A percentile compares a stretch with the other conserved stretches of the same genome.
phyloP scores from a whole-genome alignment of 1,140 invertebrate genomes.

The Pseudomyrmex pallidus region DNA sequence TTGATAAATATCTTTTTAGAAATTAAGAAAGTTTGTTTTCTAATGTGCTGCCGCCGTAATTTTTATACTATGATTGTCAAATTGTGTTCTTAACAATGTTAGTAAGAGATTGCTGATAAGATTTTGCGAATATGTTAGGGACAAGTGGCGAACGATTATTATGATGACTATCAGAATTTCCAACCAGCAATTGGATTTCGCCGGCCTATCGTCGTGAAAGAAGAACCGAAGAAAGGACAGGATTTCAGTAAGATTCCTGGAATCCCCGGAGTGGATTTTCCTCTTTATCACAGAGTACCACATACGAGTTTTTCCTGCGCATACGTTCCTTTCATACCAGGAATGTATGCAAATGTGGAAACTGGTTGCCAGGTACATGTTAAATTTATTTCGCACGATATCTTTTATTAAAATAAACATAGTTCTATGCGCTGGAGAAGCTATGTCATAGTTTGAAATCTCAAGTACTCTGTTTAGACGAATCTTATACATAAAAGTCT shows the following conservation, averaged over 20 bases:
- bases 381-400: not conserved
- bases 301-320: conserved; percentile 92
- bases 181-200: conserved; percentile 68
- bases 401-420: not conserved
- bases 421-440: too few species aligned
- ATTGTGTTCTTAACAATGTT: conserved; percentile 2
- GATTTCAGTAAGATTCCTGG: conserved; percentile 93
- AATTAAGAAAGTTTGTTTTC: not conserved
- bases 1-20: not conserved
- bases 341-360: conserved; percentile 95
- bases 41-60: not conserved
- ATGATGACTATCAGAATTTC: conserved; percentile 72
- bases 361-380: conserved; percentile 91
- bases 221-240: conserved; percentile 87
- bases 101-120: not conserved
- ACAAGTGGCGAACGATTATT: conserved; percentile 67
- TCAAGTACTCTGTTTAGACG: too few species aligned
- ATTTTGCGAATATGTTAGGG: conserved; percentile 56
- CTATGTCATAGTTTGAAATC: too few species aligned
- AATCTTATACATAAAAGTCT: too few species aligned
- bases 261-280: conserved; percentile 91
- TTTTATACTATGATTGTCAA: not conserved
- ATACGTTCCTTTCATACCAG: conserved; percentile 90
- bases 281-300: conserved; percentile 90
- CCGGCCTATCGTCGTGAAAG: conserved; percentile 72